These are phyloP conservation scores for Sicus ferrugineus DNA, from an alignment of 2,888 invertebrate species.

Conservation along the genomic window DNA sequence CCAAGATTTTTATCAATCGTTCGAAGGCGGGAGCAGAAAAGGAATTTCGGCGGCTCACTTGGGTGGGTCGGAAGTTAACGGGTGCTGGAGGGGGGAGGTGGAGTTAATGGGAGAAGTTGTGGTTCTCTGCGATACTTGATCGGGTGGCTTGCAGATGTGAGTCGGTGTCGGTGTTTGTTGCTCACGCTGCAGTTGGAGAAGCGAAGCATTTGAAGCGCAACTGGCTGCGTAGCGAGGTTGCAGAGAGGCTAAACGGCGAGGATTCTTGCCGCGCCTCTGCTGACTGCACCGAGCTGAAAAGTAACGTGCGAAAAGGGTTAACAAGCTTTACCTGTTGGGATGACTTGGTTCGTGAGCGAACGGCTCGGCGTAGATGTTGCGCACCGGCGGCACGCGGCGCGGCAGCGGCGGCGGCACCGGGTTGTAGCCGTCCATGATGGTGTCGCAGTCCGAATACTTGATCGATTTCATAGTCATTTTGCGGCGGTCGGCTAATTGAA, in stretches of 20 bases:
- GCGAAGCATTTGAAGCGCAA: too few relatives aligned
- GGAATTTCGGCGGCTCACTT: constrained; percentile 6
- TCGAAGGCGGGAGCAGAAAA: constrained; percentile 21
- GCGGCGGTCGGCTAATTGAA: constrained; percentile 16
- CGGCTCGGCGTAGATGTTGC: constrained; percentile 65
- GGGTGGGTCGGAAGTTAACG: too few relatives aligned
- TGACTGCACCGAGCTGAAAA: too few relatives aligned
- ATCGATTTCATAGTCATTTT: constrained; percentile 66
- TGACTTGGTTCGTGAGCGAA: constrained; percentile 65
- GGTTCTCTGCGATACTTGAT: too few relatives aligned
- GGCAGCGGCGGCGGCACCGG: constrained; percentile 65
- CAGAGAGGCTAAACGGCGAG: too few relatives aligned
- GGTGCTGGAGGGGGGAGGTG: too few relatives aligned
- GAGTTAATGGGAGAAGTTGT: constrained; percentile 19
- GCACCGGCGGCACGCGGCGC: constrained; percentile 63
- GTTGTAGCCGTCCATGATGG: constrained; percentile 66
- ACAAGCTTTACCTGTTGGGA: constrained; percentile 61
- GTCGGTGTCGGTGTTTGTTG: too few relatives aligned
- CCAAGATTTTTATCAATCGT: constrained; percentile 11
- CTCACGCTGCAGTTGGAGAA: too few relatives aligned
- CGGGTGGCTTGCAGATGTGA: too few relatives aligned
- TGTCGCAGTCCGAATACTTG: constrained; percentile 66
- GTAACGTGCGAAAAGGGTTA: background rate
- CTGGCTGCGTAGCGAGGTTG: too few relatives aligned
- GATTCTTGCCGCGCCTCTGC: too few relatives aligned